Evolutionary conservation across 1,140 invertebrate genomes (phyloP).

Genomic region (Drosophila persimilis): DNA sequence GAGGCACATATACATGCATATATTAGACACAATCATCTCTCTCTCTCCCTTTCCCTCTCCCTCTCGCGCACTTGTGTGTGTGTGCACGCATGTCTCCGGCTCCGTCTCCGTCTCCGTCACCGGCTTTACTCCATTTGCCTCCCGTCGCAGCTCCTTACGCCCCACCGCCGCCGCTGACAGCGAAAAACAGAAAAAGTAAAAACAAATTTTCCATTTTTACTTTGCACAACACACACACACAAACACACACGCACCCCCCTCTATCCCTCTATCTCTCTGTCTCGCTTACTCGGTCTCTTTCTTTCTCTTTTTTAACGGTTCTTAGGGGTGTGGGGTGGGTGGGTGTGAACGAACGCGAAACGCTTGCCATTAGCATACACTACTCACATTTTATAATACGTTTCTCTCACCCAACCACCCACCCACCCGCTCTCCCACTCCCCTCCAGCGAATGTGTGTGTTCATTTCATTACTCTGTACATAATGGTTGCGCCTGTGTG

Average conservation of each 20-base stretch:
- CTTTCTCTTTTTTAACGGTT: constrained; percentile 27
- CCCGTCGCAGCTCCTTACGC: neutral
- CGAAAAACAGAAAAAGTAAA: constrained; percentile 47
- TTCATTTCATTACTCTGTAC: constrained; percentile 75
- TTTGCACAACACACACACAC: constrained; percentile 14
- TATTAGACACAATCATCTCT: constrained; percentile 61
- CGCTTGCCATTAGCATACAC: constrained; percentile 77
- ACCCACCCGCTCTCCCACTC: neutral
- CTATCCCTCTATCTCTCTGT: neutral
- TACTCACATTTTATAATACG: constrained; percentile 78
- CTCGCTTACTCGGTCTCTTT: neutral
- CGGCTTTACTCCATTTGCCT: too few relatives aligned
- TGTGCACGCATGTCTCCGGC: constrained; percentile 37
- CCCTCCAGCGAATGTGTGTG: constrained; percentile 24
- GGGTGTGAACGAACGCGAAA: constrained; percentile 8
- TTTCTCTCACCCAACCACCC: constrained; percentile 18
- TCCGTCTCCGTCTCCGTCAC: neutral
- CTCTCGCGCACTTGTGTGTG: constrained; percentile 24
- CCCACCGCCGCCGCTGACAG: constrained; percentile 8
- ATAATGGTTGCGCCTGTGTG: constrained; percentile 40
- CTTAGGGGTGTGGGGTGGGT: constrained; percentile 11
- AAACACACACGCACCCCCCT: too few relatives aligned
- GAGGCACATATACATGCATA: constrained; percentile 40
- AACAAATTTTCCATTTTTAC: constrained; percentile 78
- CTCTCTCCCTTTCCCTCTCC: too few relatives aligned